Conservation (phyloP, 2,113 vertebrate genomes). For the Danionella cerebrum region DNA sequence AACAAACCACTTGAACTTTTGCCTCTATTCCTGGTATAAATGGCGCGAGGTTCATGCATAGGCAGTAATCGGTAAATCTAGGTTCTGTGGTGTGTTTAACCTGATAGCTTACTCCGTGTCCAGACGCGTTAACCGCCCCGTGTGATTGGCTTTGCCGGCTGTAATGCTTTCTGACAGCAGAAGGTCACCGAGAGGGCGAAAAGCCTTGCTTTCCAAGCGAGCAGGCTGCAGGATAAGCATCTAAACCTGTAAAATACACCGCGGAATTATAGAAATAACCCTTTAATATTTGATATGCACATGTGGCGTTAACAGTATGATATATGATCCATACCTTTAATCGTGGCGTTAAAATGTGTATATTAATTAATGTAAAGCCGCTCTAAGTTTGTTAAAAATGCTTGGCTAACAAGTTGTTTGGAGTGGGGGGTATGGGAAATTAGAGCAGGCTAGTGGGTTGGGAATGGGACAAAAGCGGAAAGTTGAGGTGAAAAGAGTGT, state of each 20-base stretch:
- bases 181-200: constrained; percentile 42
- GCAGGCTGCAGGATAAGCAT: background rate
- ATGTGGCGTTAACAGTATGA: no score
- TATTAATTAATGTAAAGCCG: background rate
- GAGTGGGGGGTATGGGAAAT: constrained; percentile 14
- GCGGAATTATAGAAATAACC: background rate
- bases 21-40: constrained; percentile 4
- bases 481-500: constrained; percentile 38
- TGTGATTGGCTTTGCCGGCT: constrained; percentile 13
- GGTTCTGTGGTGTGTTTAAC: constrained; percentile 29
- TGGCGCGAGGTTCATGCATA: constrained; percentile 6
- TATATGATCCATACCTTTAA: no score
- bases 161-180: constrained; percentile 41
- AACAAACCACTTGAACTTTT: constrained; percentile 5
- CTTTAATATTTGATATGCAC: no score
- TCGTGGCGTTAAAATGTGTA: no score
- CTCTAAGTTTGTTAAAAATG: constrained; percentile 19
- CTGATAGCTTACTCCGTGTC: constrained; percentile 35
- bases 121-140: constrained; percentile 31
- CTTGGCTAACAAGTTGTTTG: constrained; percentile 33
- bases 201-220: constrained; percentile 27
- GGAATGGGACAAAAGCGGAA: constrained; percentile 32
- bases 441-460: constrained; percentile 32
- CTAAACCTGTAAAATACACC: background rate
- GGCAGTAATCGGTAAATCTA: constrained; percentile 28